phyloP scores from a whole-genome alignment of 2,888 invertebrate species.

The Callyntrura guangdongensis region DNA sequence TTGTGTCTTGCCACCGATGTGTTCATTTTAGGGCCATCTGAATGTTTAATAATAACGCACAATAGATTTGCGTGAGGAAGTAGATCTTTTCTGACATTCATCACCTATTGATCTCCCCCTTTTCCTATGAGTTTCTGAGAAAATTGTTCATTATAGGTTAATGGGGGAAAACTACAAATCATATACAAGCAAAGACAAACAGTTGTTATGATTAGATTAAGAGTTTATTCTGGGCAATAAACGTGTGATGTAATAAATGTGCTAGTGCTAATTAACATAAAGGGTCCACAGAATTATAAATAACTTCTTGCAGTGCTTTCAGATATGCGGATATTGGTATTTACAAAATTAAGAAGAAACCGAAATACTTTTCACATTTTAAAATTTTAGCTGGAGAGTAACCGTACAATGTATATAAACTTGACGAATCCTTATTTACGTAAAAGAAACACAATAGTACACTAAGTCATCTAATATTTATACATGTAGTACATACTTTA shows the following conservation, averaged over 20 bases:
- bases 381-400: conserved; percentile 37
- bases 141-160: too few relatives aligned
- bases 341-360: conserved; percentile 26
- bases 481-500: conserved; percentile 12
- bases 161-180: background rate
- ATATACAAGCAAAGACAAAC: background rate
- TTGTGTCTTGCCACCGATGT: too few relatives aligned
- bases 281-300: background rate
- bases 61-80: too few relatives aligned
- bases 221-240: conserved; percentile 47
- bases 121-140: too few relatives aligned
- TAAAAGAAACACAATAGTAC: background rate
- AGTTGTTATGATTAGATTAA: background rate
- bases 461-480: background rate
- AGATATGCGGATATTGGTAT: conserved; percentile 41
- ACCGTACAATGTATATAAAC: conserved; percentile 31
- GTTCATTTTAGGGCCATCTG: too few relatives aligned
- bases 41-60: too few relatives aligned
- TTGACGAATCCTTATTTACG: background rate
- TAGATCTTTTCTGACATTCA: too few relatives aligned
- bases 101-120: too few relatives aligned
- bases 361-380: background rate
- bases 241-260: conserved; percentile 40
- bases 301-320: conserved; percentile 18
- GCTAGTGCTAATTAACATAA: conserved; percentile 38